Base-by-base conservation (phyloP, 2,888 invertebrate species). In the Hipparchia sbordonii region DNA sequence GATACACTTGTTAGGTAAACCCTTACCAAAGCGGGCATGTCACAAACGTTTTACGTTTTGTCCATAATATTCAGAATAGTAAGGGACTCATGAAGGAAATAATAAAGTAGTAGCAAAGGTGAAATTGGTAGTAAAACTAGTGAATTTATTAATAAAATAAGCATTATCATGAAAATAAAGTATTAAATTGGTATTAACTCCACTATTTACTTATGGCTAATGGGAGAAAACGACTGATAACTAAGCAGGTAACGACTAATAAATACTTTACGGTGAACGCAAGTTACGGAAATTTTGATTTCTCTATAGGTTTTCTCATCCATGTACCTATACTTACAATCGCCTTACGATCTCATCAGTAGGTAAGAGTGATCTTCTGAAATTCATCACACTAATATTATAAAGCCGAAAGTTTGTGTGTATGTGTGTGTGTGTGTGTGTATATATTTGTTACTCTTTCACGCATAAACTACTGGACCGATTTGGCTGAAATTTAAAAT, bases 31-130 rank as follows among this genome's bases (percentile, higher is more conserved):
- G 65, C 51, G 56, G 51, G 10, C 62, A 66, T 67, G 48, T 75
- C 39, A 66, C 57, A 52, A 65, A 51, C 65, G 61, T 52, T 75
- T 73, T 71, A 71, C 46, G 72, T 74, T 71, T 72, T 48, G 45
- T 62, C 48, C 39, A 56, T 52, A 45, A 8, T 13, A 63, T 67
- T 63, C 33, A n/a, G 61, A 45, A 69, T 54, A 54, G 52, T 61
- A 69, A 61, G 61, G 69, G 61, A 52, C 54, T n/a, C 13, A 54
- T 56, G 13, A 45, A 67, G 67, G 67, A 56, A 67, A 69, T 69
- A 69, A 52, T 69, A 69, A 69, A 62, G 7, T 61, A 54, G 69
- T 10, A 61, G 69, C 54, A 54, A 61, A 69, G 61, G 61, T 69
- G 69, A 69, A 69, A 69, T 69, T 39, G 61, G 39, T 33, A 54